Evolutionary conservation across 2,888 invertebrate species (phyloP), one percentile per base, ranked within the genome.

Genomic region (Drosophila mulleri): DNA sequence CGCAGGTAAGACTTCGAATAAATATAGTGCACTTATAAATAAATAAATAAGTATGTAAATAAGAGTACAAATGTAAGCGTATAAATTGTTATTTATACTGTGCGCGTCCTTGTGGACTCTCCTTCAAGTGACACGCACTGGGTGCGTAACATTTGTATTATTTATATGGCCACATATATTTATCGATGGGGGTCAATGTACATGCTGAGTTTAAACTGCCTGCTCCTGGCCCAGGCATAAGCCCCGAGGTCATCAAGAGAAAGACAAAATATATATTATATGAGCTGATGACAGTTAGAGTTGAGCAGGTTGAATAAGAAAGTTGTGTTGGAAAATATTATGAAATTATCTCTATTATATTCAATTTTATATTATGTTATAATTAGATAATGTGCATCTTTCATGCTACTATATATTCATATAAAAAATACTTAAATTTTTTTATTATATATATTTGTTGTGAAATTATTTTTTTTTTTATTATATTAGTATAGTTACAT

Each of bases 1-100:
- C 93, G 5, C 93, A 93, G 85, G 93, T 93, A 80, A 91, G 88
- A 3, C 11, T 3, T 6, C 14, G 14, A 29, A 3, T 41, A 64
- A 37, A 39, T 29, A 32, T 11, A 20, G 9, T n/a, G 37, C 29
- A n/a, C 16, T 32, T 12, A 32, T 18, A 18, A 18, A 48, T 48
- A n/a, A n/a, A 29, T 47, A 26, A 29, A 29, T 48, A 41, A n/a
- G n/a, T 41, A 16, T 6, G 8, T 29, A 29, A 8, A 29, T 8
- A 29, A 7, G 8, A 29, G 29, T 29, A 29, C 29, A 29, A 29
- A 29, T 29, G 29, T 29, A n/a, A 26, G 26, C n/a, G 16, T 20
- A 6, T 14, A 41, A 41, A 6, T 44, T 20, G n/a, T 41, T 20
- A 23, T 47, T 14, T 59, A 47, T n/a, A 44, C 14, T 14, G 4